Conservation (phyloP, 2,888 invertebrate species). For the Drosophila barbarae region DNA sequence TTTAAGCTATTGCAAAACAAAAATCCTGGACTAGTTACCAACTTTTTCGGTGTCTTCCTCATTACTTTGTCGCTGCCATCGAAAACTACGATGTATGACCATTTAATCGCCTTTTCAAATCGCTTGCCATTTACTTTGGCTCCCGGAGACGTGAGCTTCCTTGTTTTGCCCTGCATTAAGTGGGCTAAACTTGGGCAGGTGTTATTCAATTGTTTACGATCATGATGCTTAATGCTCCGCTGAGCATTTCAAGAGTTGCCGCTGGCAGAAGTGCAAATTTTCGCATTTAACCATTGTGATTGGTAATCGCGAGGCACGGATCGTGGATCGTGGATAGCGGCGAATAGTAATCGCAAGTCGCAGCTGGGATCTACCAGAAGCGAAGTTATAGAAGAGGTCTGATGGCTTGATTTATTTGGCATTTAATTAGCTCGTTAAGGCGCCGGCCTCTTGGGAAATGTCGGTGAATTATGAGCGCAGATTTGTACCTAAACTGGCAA, state of each 20-base stretch:
- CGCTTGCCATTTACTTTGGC: constrained; percentile 30
- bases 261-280: constrained; percentile 49
- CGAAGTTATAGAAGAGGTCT: constrained; percentile 48
- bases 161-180: constrained; percentile 45
- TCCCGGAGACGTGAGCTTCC: constrained; percentile 53
- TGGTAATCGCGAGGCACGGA: constrained; percentile 14
- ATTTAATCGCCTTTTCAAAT: constrained; percentile 24
- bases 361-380: constrained; percentile 19
- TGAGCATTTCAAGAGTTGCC: constrained; percentile 50
- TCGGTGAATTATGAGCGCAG: constrained; percentile 23
- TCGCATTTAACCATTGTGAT: constrained; percentile 45
- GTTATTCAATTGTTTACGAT: constrained; percentile 53
- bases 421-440: constrained; percentile 46
- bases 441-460: constrained; percentile 56
- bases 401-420: constrained; percentile 52
- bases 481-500: background rate
- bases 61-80: constrained; percentile 19
- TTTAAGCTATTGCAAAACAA: background rate
- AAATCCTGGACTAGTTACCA: constrained; percentile 3
- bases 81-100: constrained; percentile 38
- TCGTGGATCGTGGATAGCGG: background rate
- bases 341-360: background rate
- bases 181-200: constrained; percentile 33
- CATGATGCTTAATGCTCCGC: constrained; percentile 48
- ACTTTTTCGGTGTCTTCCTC: constrained; percentile 7